A percentile compares a stretch with the other conserved stretches of the same genome.
Evolutionary conservation across 2,113 vertebrate genomes (phyloP).

Genomic region (Oriolus oriolus): DNA sequence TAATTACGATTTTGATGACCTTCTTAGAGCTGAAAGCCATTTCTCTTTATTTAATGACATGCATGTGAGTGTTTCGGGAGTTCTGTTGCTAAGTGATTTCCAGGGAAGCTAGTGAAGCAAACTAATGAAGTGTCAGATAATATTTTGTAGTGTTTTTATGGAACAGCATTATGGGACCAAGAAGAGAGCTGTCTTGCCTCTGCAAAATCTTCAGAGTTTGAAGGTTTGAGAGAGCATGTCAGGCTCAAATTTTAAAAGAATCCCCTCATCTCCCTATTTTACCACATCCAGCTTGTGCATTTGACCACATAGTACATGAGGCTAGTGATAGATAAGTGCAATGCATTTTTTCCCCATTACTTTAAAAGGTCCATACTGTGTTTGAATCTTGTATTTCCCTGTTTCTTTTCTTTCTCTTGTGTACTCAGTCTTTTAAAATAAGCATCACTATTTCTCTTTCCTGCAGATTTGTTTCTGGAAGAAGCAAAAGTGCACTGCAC

Average conservation of each 20-base stretch:
- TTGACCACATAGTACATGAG: not conserved
- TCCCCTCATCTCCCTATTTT: not conserved
- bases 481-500: not conserved
- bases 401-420: not conserved
- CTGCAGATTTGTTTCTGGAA: not conserved
- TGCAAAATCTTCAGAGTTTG: not conserved
- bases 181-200: not conserved
- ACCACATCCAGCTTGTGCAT: not conserved
- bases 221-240: not conserved
- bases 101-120: slow-evolving; percentile 28
- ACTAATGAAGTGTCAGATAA: slow-evolving; percentile 31
- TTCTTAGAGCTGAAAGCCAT: slow-evolving; percentile 33
- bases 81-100: slow-evolving; percentile 60
- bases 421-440: not conserved
- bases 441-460: not conserved
- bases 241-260: not conserved
- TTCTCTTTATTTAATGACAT: slow-evolving; percentile 40
- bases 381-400: not conserved
- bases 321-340: not conserved
- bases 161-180: not conserved
- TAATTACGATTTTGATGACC: slow-evolving; percentile 57
- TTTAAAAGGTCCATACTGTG: not conserved
- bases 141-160: not conserved
- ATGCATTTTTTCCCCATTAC: not conserved
- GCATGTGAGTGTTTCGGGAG: slow-evolving; percentile 11